Conservation (phyloP, 1,140 invertebrate species). For the Macrotrachela quadricornifera region DNA sequence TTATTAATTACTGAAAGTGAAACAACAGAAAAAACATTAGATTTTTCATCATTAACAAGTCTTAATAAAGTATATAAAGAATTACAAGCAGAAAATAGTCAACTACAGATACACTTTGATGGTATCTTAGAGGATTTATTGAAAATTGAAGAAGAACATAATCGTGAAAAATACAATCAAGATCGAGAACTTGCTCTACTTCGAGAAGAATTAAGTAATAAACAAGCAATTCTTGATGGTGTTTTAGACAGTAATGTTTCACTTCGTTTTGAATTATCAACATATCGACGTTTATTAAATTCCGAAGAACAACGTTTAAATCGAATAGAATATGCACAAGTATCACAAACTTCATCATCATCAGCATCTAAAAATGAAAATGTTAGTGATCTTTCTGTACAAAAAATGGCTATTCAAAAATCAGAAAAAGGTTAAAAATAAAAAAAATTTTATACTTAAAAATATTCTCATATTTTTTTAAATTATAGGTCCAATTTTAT, state of each 20-base stretch:
- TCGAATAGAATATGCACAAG: background rate
- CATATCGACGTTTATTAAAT: background rate
- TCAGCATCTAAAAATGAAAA: too few relatives aligned
- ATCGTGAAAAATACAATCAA: background rate
- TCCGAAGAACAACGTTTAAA: background rate
- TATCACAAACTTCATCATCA: too few relatives aligned
- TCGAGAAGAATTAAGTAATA: background rate
- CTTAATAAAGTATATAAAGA: too few relatives aligned
- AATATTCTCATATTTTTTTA: background rate
- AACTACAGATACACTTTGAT: background rate
- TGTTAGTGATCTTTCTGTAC: background rate
- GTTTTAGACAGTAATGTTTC: background rate
- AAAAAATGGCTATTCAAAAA: constrained; percentile 3
- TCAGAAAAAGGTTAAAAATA: constrained; percentile 3
- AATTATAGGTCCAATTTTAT: background rate
- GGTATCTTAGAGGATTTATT: background rate
- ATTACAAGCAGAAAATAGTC: background rate
- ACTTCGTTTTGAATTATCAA: background rate
- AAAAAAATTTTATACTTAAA: background rate
- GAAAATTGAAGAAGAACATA: background rate
- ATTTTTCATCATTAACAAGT: too few relatives aligned
- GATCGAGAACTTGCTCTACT: background rate
- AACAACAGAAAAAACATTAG: too few relatives aligned
- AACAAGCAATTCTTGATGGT: background rate
- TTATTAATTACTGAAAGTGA: too few relatives aligned